These are phyloP conservation scores for Spodoptera picta DNA, from an alignment of 2,888 invertebrate species.

Conservation along the genomic window DNA sequence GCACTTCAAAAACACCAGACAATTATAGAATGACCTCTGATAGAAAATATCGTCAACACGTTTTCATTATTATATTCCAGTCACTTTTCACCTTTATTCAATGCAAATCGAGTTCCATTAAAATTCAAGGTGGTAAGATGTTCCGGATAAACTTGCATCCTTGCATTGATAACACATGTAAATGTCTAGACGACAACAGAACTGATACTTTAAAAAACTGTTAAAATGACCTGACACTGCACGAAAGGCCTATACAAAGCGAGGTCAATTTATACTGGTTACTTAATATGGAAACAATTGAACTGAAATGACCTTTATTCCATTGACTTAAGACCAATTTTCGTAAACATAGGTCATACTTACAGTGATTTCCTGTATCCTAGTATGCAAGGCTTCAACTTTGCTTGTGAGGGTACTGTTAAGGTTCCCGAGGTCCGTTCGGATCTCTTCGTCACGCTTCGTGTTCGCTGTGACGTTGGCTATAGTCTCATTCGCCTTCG, in stretches of 20 bases:
- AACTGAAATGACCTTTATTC: no score
- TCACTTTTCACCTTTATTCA: conserved; percentile 28
- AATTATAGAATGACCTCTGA: neutral
- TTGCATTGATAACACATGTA: conserved; percentile 1
- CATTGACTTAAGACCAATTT: no score
- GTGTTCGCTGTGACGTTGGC: conserved; percentile 72
- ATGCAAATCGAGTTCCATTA: conserved; percentile 30
- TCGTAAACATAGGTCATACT: conserved; percentile 54
- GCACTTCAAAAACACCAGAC: neutral
- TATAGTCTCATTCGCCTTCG: conserved; percentile 78
- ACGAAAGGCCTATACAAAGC: no score
- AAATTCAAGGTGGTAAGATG: conserved; percentile 36
- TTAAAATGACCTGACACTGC: no score
- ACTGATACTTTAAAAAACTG: conserved; percentile 5
- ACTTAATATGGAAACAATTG: no score
- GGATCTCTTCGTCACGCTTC: conserved; percentile 71
- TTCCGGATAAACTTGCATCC: conserved; percentile 11
- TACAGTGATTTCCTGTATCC: conserved; percentile 76
- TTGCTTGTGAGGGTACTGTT: conserved; percentile 74
- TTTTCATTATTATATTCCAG: conserved; percentile 29
- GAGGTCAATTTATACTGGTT: no score
- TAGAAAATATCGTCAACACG: conserved; percentile 6
- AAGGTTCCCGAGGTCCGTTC: conserved; percentile 65
- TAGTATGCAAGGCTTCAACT: conserved; percentile 72
- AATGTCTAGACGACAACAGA: conserved; percentile 1